Base-by-base conservation (phyloP, 2,797 vertebrate species). In the Lerista edwardsae region DNA sequence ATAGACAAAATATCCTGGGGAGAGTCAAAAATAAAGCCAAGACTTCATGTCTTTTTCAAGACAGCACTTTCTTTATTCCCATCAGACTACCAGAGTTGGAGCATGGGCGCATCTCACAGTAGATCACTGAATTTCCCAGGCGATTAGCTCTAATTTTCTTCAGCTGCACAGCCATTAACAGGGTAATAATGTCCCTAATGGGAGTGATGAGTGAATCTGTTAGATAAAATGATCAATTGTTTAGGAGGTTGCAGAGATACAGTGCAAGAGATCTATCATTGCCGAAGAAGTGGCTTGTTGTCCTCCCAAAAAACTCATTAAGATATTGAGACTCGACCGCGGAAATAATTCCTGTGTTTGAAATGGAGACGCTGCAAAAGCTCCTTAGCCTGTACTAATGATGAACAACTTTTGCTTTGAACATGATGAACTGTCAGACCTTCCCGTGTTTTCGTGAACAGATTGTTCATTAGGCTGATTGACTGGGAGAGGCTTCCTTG, bases 141-240 rank as follows among this genome's bases (percentile, higher is more conserved):
- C 82, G 90, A 87, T 84, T 92, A 92, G 75, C 79, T 92, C 84
- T 90, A 91, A 94, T 93, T 93, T 92, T 93, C 89, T 93, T 91
- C 90, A 93, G 90, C 92, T 93, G 91, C 88, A 88, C 72, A 90
- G 89, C 61, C 76, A 85, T 93, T 91, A 93, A 79, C 86, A 57
- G 36, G 90, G 80, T 75, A 89, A 92, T 92, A 93, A 94, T 86
- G 68, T 61, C 84, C 76, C 41, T 91, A 93, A 91, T 86, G 87
- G 27, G 72, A 90, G 77, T 68, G 80, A 87, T 87, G 84, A 47
- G 75, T 92, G 81, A 92, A 81, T 83, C 64, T 39, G 15, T 76
- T 80, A 72, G 84, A 91, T 79, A 77, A 90, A 93, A 86, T 80
- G 81, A 91, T 89, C 83, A 34, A 82, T 90, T 81, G 79, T 21